Conservation (phyloP, 2,797 vertebrate species). For the Tamandua tetradactyla region DNA sequence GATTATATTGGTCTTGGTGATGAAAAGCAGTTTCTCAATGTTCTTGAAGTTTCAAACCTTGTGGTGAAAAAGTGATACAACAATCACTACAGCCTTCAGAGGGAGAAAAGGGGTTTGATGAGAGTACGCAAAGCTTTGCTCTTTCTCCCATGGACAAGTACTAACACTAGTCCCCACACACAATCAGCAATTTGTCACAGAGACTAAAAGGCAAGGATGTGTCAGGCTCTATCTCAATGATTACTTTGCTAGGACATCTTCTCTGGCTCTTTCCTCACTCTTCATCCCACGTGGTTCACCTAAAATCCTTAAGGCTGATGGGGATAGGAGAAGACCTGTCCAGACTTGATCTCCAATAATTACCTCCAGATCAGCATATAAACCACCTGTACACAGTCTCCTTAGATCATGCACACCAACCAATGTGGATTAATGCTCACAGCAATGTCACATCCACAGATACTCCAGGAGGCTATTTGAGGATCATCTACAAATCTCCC, state of each 20-base stretch:
- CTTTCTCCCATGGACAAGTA: neutral
- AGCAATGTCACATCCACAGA: neutral
- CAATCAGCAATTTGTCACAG: neutral
- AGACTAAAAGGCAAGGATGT: neutral
- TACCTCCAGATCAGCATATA: neutral
- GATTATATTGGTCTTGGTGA: neutral
- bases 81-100: neutral
- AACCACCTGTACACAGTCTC: too few relatives aligned
- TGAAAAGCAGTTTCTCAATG: neutral
- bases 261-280: neutral
- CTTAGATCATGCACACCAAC: neutral
- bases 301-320: neutral
- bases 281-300: fast-evolving
- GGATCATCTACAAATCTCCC: neutral
- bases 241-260: neutral
- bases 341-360: neutral
- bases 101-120: neutral
- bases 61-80: neutral
- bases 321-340: neutral
- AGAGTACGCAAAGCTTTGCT: neutral
- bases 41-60: neutral
- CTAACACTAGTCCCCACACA: too few relatives aligned
- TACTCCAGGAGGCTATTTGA: neutral
- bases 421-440: neutral
- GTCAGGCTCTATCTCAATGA: neutral